Conservation (phyloP, 2,888 invertebrate genomes). For the Clitarchus hookeri region DNA sequence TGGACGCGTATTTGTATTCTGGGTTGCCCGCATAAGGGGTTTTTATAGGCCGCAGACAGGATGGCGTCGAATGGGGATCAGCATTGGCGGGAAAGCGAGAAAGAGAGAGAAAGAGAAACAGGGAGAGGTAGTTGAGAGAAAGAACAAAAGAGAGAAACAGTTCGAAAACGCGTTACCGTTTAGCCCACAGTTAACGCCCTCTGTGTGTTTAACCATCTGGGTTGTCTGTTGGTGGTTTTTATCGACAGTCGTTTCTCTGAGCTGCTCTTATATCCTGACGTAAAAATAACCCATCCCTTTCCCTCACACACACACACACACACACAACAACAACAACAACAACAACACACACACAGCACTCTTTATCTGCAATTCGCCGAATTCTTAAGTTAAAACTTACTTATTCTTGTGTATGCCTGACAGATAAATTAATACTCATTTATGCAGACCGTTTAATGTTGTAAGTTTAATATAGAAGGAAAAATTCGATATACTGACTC, state of each 20-base stretch:
- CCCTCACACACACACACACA: no score
- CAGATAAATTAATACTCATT: no score
- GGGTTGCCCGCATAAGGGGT: background rate
- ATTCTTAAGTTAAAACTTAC: no score
- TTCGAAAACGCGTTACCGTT: background rate
- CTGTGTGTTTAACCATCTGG: background rate
- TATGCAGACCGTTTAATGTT: no score
- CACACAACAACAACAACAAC: no score
- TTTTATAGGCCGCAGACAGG: background rate
- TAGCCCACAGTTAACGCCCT: background rate
- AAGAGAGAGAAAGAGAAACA: background rate
- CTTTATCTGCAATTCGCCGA: no score
- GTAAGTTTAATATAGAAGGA: no score
- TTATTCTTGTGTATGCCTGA: no score
- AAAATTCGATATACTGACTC: no score
- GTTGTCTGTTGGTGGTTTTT: background rate
- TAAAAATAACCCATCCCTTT: background rate
- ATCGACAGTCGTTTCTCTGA: background rate
- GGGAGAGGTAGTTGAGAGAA: no score
- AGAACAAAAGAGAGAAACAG: background rate
- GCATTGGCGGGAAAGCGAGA: background rate
- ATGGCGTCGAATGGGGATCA: background rate
- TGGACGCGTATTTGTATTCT: background rate
- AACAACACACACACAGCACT: no score
- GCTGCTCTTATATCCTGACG: background rate